Percentiles rank a stretch among this genome's conserved stretches.
Evolutionary conservation across 2,888 invertebrate genomes (phyloP).

Genomic region (Parnassius orleans): DNA sequence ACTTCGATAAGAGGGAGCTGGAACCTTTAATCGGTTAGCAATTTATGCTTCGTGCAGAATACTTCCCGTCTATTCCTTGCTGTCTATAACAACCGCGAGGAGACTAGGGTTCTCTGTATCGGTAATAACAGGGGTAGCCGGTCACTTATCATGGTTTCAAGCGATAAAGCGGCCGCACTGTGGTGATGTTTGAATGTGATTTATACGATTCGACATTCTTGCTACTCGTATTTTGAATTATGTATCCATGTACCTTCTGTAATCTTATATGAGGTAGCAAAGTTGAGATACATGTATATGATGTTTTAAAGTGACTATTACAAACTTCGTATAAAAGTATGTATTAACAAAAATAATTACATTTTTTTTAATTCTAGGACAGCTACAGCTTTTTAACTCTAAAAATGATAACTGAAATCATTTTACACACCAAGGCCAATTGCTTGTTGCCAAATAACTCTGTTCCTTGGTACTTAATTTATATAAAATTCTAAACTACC

Average conservation of each 20-base stretch:
- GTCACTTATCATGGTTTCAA: slow-evolving; percentile 46
- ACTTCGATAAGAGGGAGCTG: slow-evolving; percentile 13
- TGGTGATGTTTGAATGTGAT: slow-evolving; percentile 29
- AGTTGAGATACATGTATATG: too few species aligned
- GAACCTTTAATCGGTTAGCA: slow-evolving; percentile 23
- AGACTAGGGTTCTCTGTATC: slow-evolving; percentile 25
- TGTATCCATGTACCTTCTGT: neutral
- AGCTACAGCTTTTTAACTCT: too few species aligned
- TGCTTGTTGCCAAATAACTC: too few species aligned
- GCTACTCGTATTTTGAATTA: slow-evolving; percentile 2
- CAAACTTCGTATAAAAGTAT: too few species aligned
- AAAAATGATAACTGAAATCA: too few species aligned
- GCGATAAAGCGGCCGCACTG: slow-evolving; percentile 45
- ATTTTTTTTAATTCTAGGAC: too few species aligned
- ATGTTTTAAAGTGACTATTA: too few species aligned
- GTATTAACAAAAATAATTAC: too few species aligned
- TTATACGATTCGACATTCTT: slow-evolving; percentile 20
- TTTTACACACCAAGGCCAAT: too few species aligned
- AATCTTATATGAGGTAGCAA: neutral
- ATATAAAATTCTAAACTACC: too few species aligned
- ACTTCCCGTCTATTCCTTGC: slow-evolving; percentile 21
- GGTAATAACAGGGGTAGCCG: slow-evolving; percentile 41
- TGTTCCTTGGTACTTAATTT: too few species aligned
- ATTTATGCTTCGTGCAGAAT: slow-evolving; percentile 26
- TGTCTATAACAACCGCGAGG: slow-evolving; percentile 26